Evolutionary conservation across 2,797 vertebrate species (phyloP).

Genomic region (Parauchenoglanis punctatus): DNA sequence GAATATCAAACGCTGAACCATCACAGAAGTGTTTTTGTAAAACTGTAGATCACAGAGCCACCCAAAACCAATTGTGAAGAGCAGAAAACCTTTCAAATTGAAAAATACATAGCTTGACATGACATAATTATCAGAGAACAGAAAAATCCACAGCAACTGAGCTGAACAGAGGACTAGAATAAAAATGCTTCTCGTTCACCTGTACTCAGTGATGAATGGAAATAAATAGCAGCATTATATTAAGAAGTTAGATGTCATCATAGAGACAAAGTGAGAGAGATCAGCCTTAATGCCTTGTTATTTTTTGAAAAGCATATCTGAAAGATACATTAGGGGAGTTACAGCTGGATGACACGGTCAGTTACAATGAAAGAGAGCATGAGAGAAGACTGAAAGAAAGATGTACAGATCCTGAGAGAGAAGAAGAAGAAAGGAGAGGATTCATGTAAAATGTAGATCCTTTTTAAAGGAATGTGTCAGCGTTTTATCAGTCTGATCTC

Average conservation of each 20-base stretch:
- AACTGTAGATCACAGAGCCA: not conserved
- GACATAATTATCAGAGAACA: not conserved
- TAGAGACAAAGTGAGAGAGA: not conserved
- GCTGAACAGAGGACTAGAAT: not conserved
- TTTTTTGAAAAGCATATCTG: not conserved
- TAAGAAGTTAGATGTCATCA: not conserved
- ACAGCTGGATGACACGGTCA: not conserved
- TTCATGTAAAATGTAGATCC: constrained; percentile 29
- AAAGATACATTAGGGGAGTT: not conserved
- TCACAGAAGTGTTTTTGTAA: not conserved
- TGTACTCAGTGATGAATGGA: not conserved
- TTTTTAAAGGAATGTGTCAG: not conserved
- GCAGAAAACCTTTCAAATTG: not conserved
- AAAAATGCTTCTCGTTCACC: not conserved
- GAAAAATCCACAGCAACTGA: not conserved
- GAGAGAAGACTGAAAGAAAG: not conserved
- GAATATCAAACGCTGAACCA: not conserved
- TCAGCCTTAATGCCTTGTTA: not conserved
- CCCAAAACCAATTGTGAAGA: not conserved
- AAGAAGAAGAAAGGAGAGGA: constrained; percentile 1
- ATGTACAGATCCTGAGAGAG: not conserved
- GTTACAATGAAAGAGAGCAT: not conserved
- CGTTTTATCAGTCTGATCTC: not conserved
- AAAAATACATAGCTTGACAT: not conserved
- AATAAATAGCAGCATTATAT: not conserved